A percentile compares a stretch with the other conserved stretches of the same genome.
phyloP scores from a whole-genome alignment of 2,113 vertebrate genomes.

The Casuarius casuarius region DNA sequence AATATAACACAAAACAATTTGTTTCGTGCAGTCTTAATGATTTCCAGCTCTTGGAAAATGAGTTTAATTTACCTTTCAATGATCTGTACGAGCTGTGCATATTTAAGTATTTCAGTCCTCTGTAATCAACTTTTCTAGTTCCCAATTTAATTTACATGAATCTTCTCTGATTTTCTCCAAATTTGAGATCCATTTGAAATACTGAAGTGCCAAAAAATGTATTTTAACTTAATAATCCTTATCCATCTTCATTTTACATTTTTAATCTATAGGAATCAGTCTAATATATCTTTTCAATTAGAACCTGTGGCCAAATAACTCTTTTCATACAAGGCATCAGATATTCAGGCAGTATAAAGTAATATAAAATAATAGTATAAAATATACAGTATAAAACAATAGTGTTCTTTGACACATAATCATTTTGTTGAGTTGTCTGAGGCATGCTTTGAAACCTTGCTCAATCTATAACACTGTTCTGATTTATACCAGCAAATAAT shows the following conservation, averaged over 20 bases:
- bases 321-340: neutral
- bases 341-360: neutral
- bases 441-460: neutral
- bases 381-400: neutral
- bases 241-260: neutral
- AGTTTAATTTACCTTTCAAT: neutral
- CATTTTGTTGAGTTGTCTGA: neutral
- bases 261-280: neutral
- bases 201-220: neutral
- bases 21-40: neutral
- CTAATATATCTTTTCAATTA: neutral
- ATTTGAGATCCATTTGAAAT: neutral
- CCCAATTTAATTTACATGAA: neutral
- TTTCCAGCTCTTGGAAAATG: neutral
- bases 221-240: neutral
- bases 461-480: neutral
- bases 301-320: neutral
- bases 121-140: neutral
- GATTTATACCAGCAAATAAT: constrained; percentile 4
- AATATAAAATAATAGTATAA: no score
- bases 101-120: neutral
- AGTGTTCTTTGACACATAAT: neutral
- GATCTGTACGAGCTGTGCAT: neutral
- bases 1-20: neutral
- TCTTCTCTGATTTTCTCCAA: neutral